Conservation (phyloP, 1,140 invertebrate genomes). For the Doryteuthis pealeii region DNA sequence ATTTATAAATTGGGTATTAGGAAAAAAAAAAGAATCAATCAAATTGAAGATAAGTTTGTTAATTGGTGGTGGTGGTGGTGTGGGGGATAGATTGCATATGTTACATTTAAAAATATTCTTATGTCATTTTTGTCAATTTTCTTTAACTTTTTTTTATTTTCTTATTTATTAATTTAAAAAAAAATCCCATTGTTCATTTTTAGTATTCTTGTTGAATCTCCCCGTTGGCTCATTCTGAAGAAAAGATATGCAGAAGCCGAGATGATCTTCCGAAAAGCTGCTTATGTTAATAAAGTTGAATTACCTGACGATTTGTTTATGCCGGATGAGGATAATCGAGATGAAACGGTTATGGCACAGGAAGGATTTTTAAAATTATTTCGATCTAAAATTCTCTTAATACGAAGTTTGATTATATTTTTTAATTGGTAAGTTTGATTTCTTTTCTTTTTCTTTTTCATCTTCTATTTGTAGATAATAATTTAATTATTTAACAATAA, state of each 20-base stretch:
- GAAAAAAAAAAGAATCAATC: too few relatives aligned
- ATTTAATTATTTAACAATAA: too few relatives aligned
- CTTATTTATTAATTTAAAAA: too few relatives aligned
- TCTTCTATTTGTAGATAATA: too few relatives aligned
- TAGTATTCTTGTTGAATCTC: constrained; percentile 49
- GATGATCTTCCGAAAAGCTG: constrained; percentile 36
- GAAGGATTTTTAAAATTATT: constrained; percentile 27
- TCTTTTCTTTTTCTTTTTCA: too few relatives aligned
- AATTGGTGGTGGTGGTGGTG: too few relatives aligned
- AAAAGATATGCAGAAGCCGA: constrained; percentile 41
- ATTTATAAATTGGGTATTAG: too few relatives aligned
- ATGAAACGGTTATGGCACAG: constrained; percentile 17
- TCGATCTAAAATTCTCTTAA: constrained; percentile 16
- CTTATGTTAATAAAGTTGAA: constrained; percentile 37
- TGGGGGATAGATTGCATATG: too few relatives aligned
- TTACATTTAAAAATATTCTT: too few relatives aligned
- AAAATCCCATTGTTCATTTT: constrained; percentile 8
- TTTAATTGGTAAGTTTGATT: constrained; percentile 35
- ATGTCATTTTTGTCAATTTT: too few relatives aligned
- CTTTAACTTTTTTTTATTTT: too few relatives aligned
- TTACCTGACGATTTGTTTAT: constrained; percentile 28
- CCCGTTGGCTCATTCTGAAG: constrained; percentile 47
- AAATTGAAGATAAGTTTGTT: too few relatives aligned
- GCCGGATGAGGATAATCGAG: not conserved
- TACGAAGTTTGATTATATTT: constrained; percentile 31